Base-by-base conservation (phyloP, 2,113 vertebrate species). In the Glaucidium brasilianum region DNA sequence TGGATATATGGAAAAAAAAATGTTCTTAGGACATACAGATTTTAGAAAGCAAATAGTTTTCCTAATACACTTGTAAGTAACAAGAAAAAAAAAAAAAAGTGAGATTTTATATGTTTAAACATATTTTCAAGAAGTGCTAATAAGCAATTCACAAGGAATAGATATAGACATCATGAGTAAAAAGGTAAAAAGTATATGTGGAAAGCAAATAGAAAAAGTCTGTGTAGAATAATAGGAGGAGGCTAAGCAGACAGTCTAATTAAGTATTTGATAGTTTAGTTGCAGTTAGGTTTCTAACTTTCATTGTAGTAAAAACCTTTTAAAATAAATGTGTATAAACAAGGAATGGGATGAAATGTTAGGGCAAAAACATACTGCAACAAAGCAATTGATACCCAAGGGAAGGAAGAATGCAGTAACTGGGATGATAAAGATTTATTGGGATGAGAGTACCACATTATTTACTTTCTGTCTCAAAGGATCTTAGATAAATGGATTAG, bases 351-450 rank as follows among this genome's bases (percentile, higher is more conserved):
- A 60, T 68, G 5, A 85, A 87, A 77, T 2, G 0, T 53, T 58
- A 60, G 7, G 23, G 23, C 1, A 78, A 92, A 85, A 86, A 72
- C 14, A 21, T 59, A 22, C 34, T 59, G 3, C 39, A 76, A 41
- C 26, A 58, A 88, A 83, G 22, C 19, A 76, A 37, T 14, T 86
- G 35, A 79, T 66, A 62, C 41, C 8, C 45, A 68, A 72, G 49
- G 41, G 78, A 63, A 78, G 19, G 74, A 92, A 82, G 50, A 92
- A 94, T 82, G 20, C 11, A 53, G 63, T 68, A 85, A 62, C 58
- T 66, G 39, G 32, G 18, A 69, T 79, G 26, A 83, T 88, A 88
- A 88, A 92, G 62, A 88, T 92, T 96, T 96, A 85, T 76, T 88
- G 30, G 66, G 32, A 85, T 79, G 11, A 58, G 6, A 2, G 19